Evolutionary conservation across 2,113 vertebrate genomes (phyloP), one percentile per base, ranked within the genome.

Genomic region (Ailuropoda melanoleuca): DNA sequence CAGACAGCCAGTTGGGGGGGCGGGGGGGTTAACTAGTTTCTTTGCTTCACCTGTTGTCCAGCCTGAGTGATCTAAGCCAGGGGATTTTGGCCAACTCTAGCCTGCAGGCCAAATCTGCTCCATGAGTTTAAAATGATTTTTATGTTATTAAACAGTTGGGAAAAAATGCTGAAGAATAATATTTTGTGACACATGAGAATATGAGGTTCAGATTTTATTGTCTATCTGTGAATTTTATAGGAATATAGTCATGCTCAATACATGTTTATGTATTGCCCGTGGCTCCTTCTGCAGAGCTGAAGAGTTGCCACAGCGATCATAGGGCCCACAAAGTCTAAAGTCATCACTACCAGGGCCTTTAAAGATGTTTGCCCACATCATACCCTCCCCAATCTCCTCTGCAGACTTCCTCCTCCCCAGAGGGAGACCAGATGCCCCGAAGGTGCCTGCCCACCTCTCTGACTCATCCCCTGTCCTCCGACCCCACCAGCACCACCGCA

Each of bases 131-230:
- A 94, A 74, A 60, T 24, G 24, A 55, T 78, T 95, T 93, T 95
- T 60, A 55, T 15, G 24, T 94, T 77, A 81, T 88, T 92, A 92
- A 97, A 81, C 46, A 34, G 64, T 95, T 4, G 2, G 14, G 37
- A 23, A 88, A 68, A 85, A 94, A 84, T 19, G 18, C 66, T 48
- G 23, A 70, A 84, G 55, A 83, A 56, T 93, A 91, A 86, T 74
- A 92, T 68, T 92, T 95, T 80, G 48, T 96, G 80, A 89, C 48
- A 93, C 10, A 39, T 74, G 72, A 81, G 90, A 93, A 84, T n/a
- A 81, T n/a, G 88, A 53, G 43, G 94, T 96, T 95, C 50, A 74
- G 64, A 66, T 95, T 84, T 95, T 70, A 87, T 70, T 68, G 53
- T 39, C 64, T 46, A 6, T 75, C 92, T 26, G 60, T 64, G 39